Conservation (phyloP, 2,113 vertebrate genomes). For the Seriola quinqueradiata region DNA sequence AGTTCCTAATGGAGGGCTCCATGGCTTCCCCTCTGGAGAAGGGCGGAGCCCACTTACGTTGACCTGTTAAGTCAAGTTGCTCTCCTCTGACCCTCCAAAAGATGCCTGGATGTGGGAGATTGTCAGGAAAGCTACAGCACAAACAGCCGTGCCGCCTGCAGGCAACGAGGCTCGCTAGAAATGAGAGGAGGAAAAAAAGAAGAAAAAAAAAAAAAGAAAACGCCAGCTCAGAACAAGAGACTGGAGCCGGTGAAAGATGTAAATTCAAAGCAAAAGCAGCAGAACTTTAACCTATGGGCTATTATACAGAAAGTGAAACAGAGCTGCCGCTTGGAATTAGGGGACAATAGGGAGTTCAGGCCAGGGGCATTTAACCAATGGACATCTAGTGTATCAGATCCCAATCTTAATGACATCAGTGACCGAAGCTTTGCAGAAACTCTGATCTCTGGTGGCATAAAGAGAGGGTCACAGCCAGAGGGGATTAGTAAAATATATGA, state of each 20-base stretch:
- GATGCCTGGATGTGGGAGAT: constrained; percentile 77
- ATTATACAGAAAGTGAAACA: constrained; percentile 80
- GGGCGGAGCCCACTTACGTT: constrained; percentile 81
- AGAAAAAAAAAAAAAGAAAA: constrained; percentile 68
- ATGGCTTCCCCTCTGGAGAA: constrained; percentile 80
- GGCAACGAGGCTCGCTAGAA: constrained; percentile 59
- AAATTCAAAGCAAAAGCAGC: constrained; percentile 83
- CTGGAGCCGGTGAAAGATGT: constrained; percentile 76
- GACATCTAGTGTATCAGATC: constrained; percentile 81
- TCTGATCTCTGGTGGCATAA: constrained; percentile 81
- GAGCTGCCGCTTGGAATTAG: constrained; percentile 83
- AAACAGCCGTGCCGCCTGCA: constrained; percentile 72
- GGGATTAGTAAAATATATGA: constrained; percentile 72
- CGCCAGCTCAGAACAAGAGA: constrained; percentile 63
- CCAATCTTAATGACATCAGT: constrained; percentile 84
- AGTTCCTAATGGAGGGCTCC: constrained; percentile 83
- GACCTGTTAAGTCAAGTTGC: constrained; percentile 87
- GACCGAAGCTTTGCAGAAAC: constrained; percentile 75
- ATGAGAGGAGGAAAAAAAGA: constrained; percentile 58
- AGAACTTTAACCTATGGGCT: constrained; percentile 83
- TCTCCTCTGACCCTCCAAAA: constrained; percentile 82
- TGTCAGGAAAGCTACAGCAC: constrained; percentile 64
- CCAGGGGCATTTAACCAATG: constrained; percentile 80
- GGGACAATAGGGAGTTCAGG: constrained; percentile 78
- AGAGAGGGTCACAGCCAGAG: constrained; percentile 68